Base-by-base conservation (phyloP, 2,113 vertebrate genomes). In the Indicator indicator region DNA sequence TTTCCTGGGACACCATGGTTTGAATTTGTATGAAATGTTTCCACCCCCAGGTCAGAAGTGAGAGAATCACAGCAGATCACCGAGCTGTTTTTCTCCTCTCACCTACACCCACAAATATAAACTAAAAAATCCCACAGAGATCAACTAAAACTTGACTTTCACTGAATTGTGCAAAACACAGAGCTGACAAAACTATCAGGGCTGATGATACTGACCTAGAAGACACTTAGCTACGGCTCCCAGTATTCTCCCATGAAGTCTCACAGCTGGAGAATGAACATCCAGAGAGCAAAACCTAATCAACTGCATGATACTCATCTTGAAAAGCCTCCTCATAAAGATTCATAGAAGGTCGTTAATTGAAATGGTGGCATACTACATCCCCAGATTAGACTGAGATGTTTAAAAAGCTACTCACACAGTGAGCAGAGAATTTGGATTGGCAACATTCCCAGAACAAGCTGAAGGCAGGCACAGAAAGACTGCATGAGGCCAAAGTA, bases 401-500 rank as follows among this genome's bases (percentile, higher is more conserved):
- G 62, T 92, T 95, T 73, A 54, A 89, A 92, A 84, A 73, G n/a
- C 42, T 88, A 38, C 90, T 95, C 67, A 44, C 69, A 60, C 33
- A 40, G 83, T 9, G 54, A 95, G 67, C 5, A 3, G 67, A 44
- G 77, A 93, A 82, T 84, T 90, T 84, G 82, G 30, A 12, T 82
- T 94, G 92, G 94, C 94, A 73, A 50, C 68, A 88, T n/a, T 75
- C 95, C 94, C 84, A 82, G 87, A 68, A n/a, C 12, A 19, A 69
- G 70, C 40, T 8, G 50, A 93, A 44, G 68, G 54, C 73, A 89
- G 71, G 59, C 71, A 88, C 46, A 48, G 81, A 89, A 92, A 92
- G 83, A 82, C 86, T 86, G 77, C 58, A 36, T 5, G 9, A 94
- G 83, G 77, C 90, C 86, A 95, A 75, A 68, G 80, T 54, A 59